These are phyloP conservation scores for Polietes domitor DNA, from an alignment of 2,888 invertebrate species.

Conservation along the genomic window DNA sequence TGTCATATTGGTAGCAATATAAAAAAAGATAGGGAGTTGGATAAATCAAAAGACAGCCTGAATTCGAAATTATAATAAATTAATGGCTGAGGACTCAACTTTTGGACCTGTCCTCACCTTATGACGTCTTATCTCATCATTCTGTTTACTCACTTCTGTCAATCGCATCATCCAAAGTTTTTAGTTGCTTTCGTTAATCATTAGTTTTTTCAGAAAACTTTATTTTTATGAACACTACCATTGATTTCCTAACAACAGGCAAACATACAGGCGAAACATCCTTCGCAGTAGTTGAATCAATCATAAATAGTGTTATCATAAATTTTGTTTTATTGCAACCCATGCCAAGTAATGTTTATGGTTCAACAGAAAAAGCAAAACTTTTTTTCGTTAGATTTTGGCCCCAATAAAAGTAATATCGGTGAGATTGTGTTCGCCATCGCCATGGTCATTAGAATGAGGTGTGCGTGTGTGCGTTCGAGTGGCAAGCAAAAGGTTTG, in stretches of 20 bases:
- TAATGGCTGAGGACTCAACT: no score
- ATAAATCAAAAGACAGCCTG: no score
- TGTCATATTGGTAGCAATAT: no score
- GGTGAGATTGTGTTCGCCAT: neutral
- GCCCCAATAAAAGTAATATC: neutral
- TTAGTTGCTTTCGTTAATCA: neutral
- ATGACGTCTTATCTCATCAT: neutral
- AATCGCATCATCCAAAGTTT: no score
- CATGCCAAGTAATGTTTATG: neutral
- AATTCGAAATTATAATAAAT: no score
- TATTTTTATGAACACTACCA: neutral
- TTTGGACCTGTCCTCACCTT: no score
- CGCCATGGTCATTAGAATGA: neutral
- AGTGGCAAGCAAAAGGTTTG: neutral
- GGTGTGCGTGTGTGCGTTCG: neutral
- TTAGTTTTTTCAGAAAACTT: neutral
- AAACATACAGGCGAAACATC: no score
- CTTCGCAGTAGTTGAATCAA: conserved; percentile 20
- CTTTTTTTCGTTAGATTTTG: neutral
- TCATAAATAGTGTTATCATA: conserved; percentile 37
- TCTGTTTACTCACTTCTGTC: neutral
- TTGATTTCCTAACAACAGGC: neutral
- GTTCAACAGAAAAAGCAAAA: neutral
- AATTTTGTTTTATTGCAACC: conserved; percentile 27
- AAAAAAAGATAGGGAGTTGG: no score